Percentiles rank a stretch among this genome's conserved stretches.
Evolutionary conservation across 2,797 vertebrate genomes (phyloP).

Genomic region (Melanotaenia parkinsoni): DNA sequence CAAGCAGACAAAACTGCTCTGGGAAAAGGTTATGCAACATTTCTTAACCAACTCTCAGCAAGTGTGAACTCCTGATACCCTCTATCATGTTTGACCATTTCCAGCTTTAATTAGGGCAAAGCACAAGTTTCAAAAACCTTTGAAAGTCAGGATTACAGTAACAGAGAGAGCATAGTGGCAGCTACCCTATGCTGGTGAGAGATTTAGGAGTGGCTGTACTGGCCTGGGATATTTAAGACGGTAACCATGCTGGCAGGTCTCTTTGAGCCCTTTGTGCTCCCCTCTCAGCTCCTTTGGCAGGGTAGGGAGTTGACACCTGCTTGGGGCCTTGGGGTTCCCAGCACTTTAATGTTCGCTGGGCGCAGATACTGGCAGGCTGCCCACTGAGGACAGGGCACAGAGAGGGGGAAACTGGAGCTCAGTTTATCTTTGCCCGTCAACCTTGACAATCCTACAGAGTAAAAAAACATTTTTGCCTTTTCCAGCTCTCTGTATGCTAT

Average conservation of each 20-base stretch:
- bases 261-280: slow-evolving; percentile 79
- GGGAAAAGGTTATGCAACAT: slow-evolving; percentile 9
- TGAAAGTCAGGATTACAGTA: slow-evolving; percentile 63
- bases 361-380: slow-evolving; percentile 66
- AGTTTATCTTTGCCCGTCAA: slow-evolving; percentile 38
- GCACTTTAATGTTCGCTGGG: slow-evolving; percentile 66
- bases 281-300: slow-evolving; percentile 69
- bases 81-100: slow-evolving; percentile 44
- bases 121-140: slow-evolving; percentile 46
- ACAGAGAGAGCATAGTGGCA: slow-evolving; percentile 63
- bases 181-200: slow-evolving; percentile 61
- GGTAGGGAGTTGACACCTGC: slow-evolving; percentile 79
- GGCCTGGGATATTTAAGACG: slow-evolving; percentile 76
- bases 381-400: slow-evolving; percentile 53
- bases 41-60: slow-evolving; percentile 37
- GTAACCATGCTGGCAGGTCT: slow-evolving; percentile 78
- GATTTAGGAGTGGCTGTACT: slow-evolving; percentile 71
- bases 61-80: slow-evolving; percentile 23
- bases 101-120: slow-evolving; percentile 40
- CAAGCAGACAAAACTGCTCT: neutral
- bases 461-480: neutral
- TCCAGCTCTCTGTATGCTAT: neutral
- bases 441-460: slow-evolving; percentile 5
- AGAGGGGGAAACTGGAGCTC: slow-evolving; percentile 46
- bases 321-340: slow-evolving; percentile 74